phyloP scores from a whole-genome alignment of 2,797 vertebrate species.

The Anguilla pacifica region DNA sequence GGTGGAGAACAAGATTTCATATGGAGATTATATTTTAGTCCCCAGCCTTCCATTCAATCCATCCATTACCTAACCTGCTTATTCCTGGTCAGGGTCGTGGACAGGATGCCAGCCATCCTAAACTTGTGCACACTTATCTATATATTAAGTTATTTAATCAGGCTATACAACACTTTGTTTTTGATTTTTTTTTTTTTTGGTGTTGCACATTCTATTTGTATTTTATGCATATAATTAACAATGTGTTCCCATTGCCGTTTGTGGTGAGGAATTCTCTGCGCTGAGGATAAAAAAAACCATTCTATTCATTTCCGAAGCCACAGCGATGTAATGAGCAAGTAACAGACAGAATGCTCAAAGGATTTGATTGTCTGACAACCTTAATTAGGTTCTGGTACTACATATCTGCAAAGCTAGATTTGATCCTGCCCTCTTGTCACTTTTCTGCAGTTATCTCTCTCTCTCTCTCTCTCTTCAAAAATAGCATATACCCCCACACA shows the following conservation, averaged over 20 bases:
- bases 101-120: not conserved
- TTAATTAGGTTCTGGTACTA: not conserved
- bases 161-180: not conserved
- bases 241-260: not conserved
- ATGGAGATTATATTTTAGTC: not conserved
- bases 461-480: not conserved
- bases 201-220: not conserved
- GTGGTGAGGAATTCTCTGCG: not conserved
- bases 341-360: conserved; percentile 10
- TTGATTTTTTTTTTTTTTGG: not conserved
- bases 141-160: not conserved
- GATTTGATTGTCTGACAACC: not conserved
- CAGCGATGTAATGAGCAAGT: not conserved
- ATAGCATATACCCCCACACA: not conserved
- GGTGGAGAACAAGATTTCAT: not conserved
- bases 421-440: not conserved
- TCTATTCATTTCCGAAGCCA: not conserved
- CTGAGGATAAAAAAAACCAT: not conserved
- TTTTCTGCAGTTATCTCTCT: not conserved
- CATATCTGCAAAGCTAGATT: not conserved
- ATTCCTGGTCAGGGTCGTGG: too few species aligned
- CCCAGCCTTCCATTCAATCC: not conserved
- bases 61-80: too few species aligned
- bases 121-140: not conserved
- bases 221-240: not conserved